These are phyloP conservation scores for Andrena marginata DNA, from an alignment of 2,888 invertebrate genomes.

Conservation along the genomic window DNA sequence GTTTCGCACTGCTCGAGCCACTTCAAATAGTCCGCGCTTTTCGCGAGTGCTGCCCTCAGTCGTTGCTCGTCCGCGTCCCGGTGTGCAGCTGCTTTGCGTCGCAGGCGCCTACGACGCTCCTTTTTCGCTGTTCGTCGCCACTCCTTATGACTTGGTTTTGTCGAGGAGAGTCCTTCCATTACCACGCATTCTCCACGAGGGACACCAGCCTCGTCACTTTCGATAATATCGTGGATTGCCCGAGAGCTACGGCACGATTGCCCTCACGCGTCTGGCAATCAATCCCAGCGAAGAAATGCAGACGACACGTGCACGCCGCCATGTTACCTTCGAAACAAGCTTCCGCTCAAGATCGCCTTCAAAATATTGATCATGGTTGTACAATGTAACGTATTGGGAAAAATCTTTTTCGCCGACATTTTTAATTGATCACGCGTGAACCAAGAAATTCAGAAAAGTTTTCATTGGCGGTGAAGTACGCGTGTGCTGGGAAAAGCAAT, in stretches of 20 bases:
- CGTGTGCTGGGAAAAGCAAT: neutral
- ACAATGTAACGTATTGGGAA: neutral
- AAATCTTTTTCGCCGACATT: neutral
- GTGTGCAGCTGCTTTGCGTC: conserved; percentile 87
- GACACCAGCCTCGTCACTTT: neutral
- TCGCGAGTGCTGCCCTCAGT: conserved; percentile 85
- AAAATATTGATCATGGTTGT: neutral
- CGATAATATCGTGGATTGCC: neutral
- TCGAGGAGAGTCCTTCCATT: conserved; percentile 55
- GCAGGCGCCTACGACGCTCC: conserved; percentile 89
- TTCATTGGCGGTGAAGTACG: neutral
- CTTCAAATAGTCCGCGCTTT: conserved; percentile 84
- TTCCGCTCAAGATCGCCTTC: conserved; percentile 13
- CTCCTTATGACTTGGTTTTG: conserved; percentile 78
- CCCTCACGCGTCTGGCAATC: conserved; percentile 7
- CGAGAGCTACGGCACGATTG: neutral
- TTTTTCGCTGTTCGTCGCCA: conserved; percentile 92
- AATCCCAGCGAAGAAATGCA: conserved; percentile 20
- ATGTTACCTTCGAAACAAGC: conserved; percentile 43
- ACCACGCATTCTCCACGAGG: conserved; percentile 40
- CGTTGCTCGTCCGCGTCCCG: conserved; percentile 87
- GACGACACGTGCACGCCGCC: conserved; percentile 65
- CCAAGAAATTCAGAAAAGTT: neutral
- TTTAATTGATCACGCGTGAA: neutral
- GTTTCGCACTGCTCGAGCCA: conserved; percentile 86